A percentile compares a stretch with the other conserved stretches of the same genome.
Conservation (phyloP, 1,140 invertebrate genomes). For the Camponotus vicinus region DNA sequence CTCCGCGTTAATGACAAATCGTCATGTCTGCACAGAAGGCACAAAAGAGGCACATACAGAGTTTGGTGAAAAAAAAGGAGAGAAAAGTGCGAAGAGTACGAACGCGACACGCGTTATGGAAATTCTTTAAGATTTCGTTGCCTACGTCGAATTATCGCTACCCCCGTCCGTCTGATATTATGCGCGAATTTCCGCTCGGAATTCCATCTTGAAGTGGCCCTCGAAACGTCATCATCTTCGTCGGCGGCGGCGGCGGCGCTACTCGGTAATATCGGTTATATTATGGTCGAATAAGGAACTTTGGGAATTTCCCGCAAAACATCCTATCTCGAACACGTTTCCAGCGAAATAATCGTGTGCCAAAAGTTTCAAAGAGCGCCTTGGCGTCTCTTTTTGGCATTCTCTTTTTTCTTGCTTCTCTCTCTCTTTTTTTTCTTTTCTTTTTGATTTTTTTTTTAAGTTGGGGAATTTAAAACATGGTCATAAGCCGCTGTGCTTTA, state of each 20-base stretch:
- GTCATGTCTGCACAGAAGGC: conserved; percentile 5
- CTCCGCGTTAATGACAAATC: conserved; percentile 46
- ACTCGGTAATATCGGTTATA: conserved; percentile 57
- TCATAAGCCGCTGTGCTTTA: neutral
- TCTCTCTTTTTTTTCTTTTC: neutral
- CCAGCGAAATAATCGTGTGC: conserved; percentile 37
- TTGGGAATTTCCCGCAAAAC: conserved; percentile 53
- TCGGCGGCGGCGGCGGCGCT: conserved; percentile 8
- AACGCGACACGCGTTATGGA: conserved; percentile 53
- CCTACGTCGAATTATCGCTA: conserved; percentile 41
- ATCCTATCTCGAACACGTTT: conserved; percentile 19
- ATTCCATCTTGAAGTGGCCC: conserved; percentile 54
- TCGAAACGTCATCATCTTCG: conserved; percentile 13
- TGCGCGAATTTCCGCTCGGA: conserved; percentile 61
- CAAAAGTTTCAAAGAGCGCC: conserved; percentile 3
- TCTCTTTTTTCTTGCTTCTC: neutral
- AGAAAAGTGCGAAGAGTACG: no score
- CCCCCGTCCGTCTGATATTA: conserved; percentile 55
- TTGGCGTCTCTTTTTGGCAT: neutral
- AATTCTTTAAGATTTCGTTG: conserved; percentile 55
- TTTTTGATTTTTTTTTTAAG: neutral
- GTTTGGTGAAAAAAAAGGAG: neutral
- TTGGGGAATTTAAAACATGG: conserved; percentile 29
- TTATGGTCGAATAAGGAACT: conserved; percentile 56
- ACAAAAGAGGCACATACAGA: neutral